Evolutionary conservation across 64 coral and sea anemone genomes (phyloP).

Genomic region (Actinia tenebrosa): DNA sequence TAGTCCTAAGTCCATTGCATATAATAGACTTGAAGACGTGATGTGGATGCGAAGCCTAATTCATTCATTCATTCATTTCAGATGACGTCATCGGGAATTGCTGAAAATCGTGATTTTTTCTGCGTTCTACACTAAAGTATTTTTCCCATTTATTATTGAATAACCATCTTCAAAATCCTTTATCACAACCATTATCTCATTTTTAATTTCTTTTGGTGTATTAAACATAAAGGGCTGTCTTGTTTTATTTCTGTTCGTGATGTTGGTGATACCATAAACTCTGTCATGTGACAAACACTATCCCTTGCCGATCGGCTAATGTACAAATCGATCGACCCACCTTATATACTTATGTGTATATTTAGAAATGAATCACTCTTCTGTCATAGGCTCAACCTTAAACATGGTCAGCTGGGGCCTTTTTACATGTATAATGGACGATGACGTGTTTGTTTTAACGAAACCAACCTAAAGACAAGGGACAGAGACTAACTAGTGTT

Average conservation of each 20-base stretch:
- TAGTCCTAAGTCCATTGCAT: conserved; percentile 4
- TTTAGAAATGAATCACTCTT: conserved; percentile 14
- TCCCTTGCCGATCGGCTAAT: background rate
- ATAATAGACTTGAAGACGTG: background rate
- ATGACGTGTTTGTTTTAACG: background rate
- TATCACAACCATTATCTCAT: background rate
- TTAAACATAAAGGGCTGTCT: background rate
- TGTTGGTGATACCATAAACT: background rate
- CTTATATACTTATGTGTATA: conserved; percentile 2
- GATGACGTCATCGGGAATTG: background rate
- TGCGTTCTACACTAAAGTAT: background rate
- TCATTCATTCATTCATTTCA: background rate
- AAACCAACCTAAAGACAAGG: background rate
- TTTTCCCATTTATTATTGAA: background rate
- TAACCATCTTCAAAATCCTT: background rate
- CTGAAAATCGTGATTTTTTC: background rate
- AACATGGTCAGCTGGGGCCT: conserved; percentile 6
- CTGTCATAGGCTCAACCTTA: background rate
- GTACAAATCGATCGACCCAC: background rate
- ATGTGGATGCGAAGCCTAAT: background rate
- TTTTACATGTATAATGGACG: background rate
- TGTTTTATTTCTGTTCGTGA: background rate
- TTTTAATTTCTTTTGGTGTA: conserved; percentile 5
- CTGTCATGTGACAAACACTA: background rate
- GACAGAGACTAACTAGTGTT: background rate